A percentile compares a stretch with the other conserved stretches of the same genome.
These are phyloP conservation scores for Oplegnathus fasciatus DNA, from an alignment of 2,113 vertebrate genomes.

Conservation along the genomic window DNA sequence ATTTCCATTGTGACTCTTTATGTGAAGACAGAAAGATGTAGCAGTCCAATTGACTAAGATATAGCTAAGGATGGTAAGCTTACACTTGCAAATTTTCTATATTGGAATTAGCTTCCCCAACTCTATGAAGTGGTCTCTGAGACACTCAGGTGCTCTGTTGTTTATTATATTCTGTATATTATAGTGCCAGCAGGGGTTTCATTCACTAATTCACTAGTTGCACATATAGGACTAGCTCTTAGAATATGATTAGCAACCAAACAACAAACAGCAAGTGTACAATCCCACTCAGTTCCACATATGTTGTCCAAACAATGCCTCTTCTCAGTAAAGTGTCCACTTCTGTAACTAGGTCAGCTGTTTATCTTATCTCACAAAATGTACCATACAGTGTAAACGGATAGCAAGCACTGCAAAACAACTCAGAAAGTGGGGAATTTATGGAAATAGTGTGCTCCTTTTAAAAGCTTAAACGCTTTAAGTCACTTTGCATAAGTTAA, in stretches of 20 bases:
- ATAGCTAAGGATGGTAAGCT: too few species aligned
- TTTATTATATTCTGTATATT: not conserved
- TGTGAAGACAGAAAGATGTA: too few species aligned
- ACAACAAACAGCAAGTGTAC: not conserved
- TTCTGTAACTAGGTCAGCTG: constrained; percentile 38
- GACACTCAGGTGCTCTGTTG: not conserved
- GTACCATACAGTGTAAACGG: not conserved
- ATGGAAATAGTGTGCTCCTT: not conserved
- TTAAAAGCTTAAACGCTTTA: not conserved
- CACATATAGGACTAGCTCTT: not conserved
- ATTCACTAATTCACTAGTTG: not conserved
- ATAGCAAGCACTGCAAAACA: not conserved
- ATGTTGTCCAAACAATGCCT: not conserved
- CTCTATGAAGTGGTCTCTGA: not conserved
- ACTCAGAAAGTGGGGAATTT: not conserved
- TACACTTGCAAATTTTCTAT: too few species aligned
- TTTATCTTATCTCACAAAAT: constrained; percentile 19
- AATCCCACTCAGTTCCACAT: not conserved
- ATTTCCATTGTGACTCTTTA: too few species aligned
- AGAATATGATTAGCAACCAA: not conserved
- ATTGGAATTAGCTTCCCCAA: too few species aligned
- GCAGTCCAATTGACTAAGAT: too few species aligned
- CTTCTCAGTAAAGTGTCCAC: constrained; percentile 4
- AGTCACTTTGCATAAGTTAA: not conserved
- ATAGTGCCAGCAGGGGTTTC: not conserved